Base-by-base conservation (phyloP, 2,113 vertebrate species). In the Anser brachyrhynchus region DNA sequence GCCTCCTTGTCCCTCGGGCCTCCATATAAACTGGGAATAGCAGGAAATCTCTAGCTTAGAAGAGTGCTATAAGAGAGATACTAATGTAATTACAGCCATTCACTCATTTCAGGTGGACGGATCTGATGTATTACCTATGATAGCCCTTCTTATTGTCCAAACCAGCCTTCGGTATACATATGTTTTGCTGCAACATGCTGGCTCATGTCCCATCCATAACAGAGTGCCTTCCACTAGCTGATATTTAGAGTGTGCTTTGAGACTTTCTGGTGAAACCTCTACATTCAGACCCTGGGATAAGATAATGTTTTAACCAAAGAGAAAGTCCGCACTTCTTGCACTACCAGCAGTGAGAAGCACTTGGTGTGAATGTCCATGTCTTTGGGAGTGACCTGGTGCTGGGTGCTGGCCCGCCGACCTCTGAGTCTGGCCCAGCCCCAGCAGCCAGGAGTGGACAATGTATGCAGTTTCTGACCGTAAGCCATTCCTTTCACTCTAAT, bases 21-120 rank as follows among this genome's bases (percentile, higher is more conserved):
- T 82, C 80, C 46, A 76, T 69, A 75, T 92, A 96, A 92, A 93
- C 59, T 87, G 89, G 80, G 90, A 89, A 96, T 92, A 91, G 75
- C 77, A 92, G 95, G 95, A 92, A 93, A 96, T 96, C 80, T 94
- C 83, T 22, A 93, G 92, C 90, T 95, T 72, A 96, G 66, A 87
- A 84, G 86, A 90, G 80, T 3, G 62, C 80, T 43, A 12, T 23
- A 73, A 89, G 54, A 76, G 55, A 58, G 74, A 54, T 79, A 37
- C 66, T 93, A 84, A 89, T 54, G 58, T 70, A 96, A 84, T 90
- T 75, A 11, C 33, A 62, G 73, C 80, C 90, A 84, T 93, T 96
- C 93, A 90, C 90, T 86, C 78, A 3, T 77, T 95, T 97, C 89
- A 96, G 92, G 92, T 96, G 90, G 86, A 95, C 0, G 0, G 70